Evolutionary conservation across 2,888 invertebrate genomes (phyloP).

Genomic region (Lobophora halterata): DNA sequence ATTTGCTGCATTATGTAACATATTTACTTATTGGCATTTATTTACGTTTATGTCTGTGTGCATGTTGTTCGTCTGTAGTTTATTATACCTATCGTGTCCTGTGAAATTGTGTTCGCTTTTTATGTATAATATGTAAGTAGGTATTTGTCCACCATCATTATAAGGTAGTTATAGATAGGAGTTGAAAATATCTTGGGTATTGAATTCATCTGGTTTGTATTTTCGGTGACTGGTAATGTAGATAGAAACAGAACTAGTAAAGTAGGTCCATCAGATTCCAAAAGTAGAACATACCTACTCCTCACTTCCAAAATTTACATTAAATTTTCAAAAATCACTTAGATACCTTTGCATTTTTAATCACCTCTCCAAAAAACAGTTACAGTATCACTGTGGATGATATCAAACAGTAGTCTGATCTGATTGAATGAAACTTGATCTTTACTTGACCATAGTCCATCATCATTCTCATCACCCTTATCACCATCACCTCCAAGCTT

Average conservation of each 20-base stretch:
- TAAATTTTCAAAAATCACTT: neutral
- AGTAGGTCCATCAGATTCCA: neutral
- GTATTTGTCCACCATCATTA: slow-evolving; percentile 10
- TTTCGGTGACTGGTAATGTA: neutral
- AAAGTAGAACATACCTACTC: slow-evolving; percentile 4
- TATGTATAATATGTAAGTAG: slow-evolving; percentile 48
- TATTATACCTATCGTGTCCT: slow-evolving; percentile 77
- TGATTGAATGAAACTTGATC: too few relatives aligned
- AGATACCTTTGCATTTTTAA: neutral
- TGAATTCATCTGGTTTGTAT: neutral
- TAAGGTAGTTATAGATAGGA: slow-evolving; percentile 4
- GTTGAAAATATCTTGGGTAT: neutral
- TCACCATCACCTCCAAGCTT: slow-evolving; percentile 13
- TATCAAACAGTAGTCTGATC: too few relatives aligned
- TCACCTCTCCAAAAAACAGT: neutral
- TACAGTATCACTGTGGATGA: too few relatives aligned
- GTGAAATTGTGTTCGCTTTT: slow-evolving; percentile 83
- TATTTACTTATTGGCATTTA: slow-evolving; percentile 27
- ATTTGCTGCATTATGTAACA: slow-evolving; percentile 21
- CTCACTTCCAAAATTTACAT: neutral
- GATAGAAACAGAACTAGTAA: slow-evolving; percentile 13
- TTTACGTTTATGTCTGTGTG: slow-evolving; percentile 35
- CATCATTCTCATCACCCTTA: neutral
- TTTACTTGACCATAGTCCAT: slow-evolving; percentile 12
- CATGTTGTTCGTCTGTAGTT: slow-evolving; percentile 33